Percentiles rank a stretch among this genome's conserved stretches.
phyloP scores from a whole-genome alignment of 1,140 invertebrate species.

The Drosophila orosa region DNA sequence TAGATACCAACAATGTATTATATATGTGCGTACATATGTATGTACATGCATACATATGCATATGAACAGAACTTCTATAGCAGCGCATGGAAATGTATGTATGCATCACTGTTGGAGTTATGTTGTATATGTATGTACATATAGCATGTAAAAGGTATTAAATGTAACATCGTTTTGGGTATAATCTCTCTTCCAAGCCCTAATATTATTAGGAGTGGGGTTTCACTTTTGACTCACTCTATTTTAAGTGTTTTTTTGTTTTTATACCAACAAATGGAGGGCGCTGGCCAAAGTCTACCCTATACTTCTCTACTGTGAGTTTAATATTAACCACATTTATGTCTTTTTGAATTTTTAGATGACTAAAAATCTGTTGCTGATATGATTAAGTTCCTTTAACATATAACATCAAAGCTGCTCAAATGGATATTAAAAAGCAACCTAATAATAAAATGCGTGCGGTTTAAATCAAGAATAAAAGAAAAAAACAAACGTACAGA shows the following conservation, averaged over 20 bases:
- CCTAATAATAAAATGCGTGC: background rate
- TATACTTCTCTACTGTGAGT: background rate
- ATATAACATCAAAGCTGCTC: background rate
- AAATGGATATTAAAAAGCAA: slow-evolving; percentile 2
- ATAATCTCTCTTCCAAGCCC: background rate
- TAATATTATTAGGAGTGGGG: background rate
- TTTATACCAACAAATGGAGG: background rate
- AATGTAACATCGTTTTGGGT: background rate
- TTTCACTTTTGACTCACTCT: background rate
- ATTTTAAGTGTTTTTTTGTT: background rate
- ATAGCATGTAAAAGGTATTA: background rate
- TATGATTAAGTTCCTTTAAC: slow-evolving; percentile 15
- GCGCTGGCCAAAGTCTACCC: background rate
- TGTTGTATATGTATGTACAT: slow-evolving; percentile 1
- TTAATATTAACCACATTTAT: background rate
- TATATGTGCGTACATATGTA: background rate
- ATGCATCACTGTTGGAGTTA: background rate
- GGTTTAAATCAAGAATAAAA: background rate
- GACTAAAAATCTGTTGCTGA: slow-evolving; percentile 2
- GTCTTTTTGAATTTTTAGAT: slow-evolving; percentile 1
- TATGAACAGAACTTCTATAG: slow-evolving; percentile 1
- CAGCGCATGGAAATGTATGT: slow-evolving; percentile 10
- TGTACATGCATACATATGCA: too few relatives aligned
- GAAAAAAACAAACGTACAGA: background rate
- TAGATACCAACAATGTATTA: background rate